phyloP scores from a whole-genome alignment of 1,140 invertebrate species.

The Pseudobourletiella spinata region DNA sequence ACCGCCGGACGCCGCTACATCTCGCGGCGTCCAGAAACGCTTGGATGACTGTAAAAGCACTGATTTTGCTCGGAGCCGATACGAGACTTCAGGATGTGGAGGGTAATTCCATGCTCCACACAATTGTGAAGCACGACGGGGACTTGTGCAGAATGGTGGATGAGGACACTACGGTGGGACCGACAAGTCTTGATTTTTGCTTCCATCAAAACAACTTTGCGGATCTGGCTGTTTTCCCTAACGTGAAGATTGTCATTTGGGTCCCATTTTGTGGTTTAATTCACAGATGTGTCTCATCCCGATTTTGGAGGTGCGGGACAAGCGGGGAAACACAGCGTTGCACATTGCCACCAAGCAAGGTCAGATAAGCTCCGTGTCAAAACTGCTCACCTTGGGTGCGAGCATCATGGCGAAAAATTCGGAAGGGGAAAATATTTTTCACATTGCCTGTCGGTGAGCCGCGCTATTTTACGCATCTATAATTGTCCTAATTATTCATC shows the following conservation, averaged over 20 bases:
- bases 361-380: slow-evolving; percentile 66
- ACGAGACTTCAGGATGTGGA: slow-evolving; percentile 65
- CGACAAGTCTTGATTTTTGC: not conserved
- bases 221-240: not conserved
- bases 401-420: slow-evolving; percentile 78
- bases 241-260: not conserved
- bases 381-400: slow-evolving; percentile 68
- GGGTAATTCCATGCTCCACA: slow-evolving; percentile 66
- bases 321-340: slow-evolving; percentile 70
- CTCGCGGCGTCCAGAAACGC: slow-evolving; percentile 49
- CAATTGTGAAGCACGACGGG: slow-evolving; percentile 71
- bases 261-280: not conserved
- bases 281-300: slow-evolving; percentile 15
- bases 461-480: not conserved
- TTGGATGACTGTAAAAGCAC: slow-evolving; percentile 65
- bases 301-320: slow-evolving; percentile 75
- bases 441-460: slow-evolving; percentile 79
- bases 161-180: slow-evolving; percentile 36
- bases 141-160: slow-evolving; percentile 60
- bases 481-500: no score
- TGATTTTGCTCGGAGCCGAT: slow-evolving; percentile 62
- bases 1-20: slow-evolving; percentile 60
- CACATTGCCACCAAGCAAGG: slow-evolving; percentile 64
- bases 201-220: not conserved
- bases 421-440: slow-evolving; percentile 76